Evolutionary conservation across 1,140 invertebrate species (phyloP), one percentile per base, ranked within the genome.

Genomic region (Cardiocondyla obscurior): DNA sequence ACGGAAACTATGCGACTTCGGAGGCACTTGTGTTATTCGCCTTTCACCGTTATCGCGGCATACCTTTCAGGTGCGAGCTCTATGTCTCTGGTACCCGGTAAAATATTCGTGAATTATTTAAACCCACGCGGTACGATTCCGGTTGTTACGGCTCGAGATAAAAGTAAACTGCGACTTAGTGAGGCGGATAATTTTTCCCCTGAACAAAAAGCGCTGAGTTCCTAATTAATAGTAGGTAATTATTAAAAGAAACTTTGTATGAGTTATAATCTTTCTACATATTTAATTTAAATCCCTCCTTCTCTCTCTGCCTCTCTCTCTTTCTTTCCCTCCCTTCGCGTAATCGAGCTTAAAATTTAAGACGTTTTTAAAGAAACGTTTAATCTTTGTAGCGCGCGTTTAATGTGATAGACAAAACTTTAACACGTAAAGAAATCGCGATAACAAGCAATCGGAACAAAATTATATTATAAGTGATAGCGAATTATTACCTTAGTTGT

Each of bases 1-100:
- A 86, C 58, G 58, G 77, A 86, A 86, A 86, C 77, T 72, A 85
- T 76, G 84, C 60, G 84, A 85, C 84, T 86, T 64, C 44, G 39
- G 65, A 74, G 77, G 77, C 46, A 85, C 70, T 85, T 74, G 67
- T 46, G 76, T 85, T 86, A 86, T 82, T 86, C 51, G 77, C 84
- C 85, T 86, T 86, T 86, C 85, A 85, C 84, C 60, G 53, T 70
- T 82, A 60, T 67, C 65, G 65, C 42, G 67, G 60, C 85, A 69
- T 69, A 60, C 84, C 81, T 55, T 51, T 85, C 84, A 86, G 84
- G 84, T 81, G 19, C 85, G 77, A 86, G 65, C 84, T 58, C 46
- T 2, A 25, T 39, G 25, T 33, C 22, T 53, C 10, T 1, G n/a
- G 33, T 28, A 79, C 46, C 22, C 28, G n/a, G 19, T 22, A 57